Base-by-base conservation (phyloP, 1,140 invertebrate species). In the Zaprionus ornatus region DNA sequence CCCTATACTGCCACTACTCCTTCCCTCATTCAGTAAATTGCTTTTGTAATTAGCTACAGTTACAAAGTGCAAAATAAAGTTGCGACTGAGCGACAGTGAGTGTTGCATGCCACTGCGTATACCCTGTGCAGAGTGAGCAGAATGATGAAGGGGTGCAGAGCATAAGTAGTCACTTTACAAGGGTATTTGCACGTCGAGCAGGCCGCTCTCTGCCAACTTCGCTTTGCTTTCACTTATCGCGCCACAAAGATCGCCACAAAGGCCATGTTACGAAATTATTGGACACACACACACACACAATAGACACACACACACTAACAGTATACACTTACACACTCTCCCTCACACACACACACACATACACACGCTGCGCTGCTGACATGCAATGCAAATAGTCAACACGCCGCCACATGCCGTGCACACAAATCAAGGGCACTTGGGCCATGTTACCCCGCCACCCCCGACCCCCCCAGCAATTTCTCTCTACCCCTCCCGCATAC, bases 221-320 rank as follows among this genome's bases (percentile, higher is more conserved):
- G 12, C 40, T 57, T 69, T 40, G 65, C 55, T 69, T 74, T 61
- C 48, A 62, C 78, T 88, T 88, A 88, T 88, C 85, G 79, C 85
- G 56, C 67, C 66, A 77, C 81, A 81, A 82, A 77, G 85, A 90
- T 90, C 85, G 85, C 85, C 81, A 79, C 85, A 90, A 90, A 90
- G 86, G 85, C 85, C 86, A 90, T 90, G 86, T 90, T 90, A 90
- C 85, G 85, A 90, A 90, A 90, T 90, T 90, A 90, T 90, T 90
- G 75, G 81, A 90, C 80, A 72, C 69, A 80, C 68, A 71, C 54
- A 37, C 50, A 60, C 52, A 59, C 68, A 62, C 35, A 15, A 37
- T 15, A 37, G 13, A 15, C 35, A 70, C 57, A 42, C 32, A 75
- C 40, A 75, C 45, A n/a, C n/a, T n/a, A n/a, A n/a, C n/a, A n/a